Percentiles rank a stretch among this genome's conserved stretches.
phyloP scores from a whole-genome alignment of 2,888 invertebrate species.

The Chironomus riparius region DNA sequence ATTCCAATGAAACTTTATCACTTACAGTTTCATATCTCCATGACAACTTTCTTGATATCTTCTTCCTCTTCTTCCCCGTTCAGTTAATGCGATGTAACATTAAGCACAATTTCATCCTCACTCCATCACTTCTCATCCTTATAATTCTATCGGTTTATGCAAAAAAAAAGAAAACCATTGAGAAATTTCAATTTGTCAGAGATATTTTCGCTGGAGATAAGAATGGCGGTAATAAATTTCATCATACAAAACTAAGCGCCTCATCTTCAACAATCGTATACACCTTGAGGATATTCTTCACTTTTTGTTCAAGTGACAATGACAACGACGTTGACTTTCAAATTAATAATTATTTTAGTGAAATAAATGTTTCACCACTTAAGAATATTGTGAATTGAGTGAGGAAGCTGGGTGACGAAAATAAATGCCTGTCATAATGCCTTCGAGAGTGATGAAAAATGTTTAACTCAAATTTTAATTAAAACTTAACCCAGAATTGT shows the following conservation, averaged over 20 bases:
- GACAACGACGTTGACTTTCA: neutral
- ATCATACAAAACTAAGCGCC: slow-evolving; percentile 10
- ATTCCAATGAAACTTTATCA: too few relatives aligned
- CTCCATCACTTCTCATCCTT: neutral
- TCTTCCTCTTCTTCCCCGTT: neutral
- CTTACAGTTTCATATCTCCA: too few relatives aligned
- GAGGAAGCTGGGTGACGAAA: neutral
- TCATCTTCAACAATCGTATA: neutral
- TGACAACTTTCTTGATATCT: neutral
- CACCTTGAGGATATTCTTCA: neutral
- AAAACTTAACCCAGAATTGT: neutral
- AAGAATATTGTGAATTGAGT: neutral
- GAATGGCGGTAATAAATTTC: slow-evolving; percentile 18
- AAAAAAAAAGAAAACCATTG: slow-evolving; percentile 12
- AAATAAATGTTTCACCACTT: neutral
- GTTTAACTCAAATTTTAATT: neutral
- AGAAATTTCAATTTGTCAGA: slow-evolving; percentile 26
- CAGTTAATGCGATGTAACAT: neutral
- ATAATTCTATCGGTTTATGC: neutral
- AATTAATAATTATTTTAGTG: slow-evolving; percentile 1
- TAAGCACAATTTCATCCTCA: neutral
- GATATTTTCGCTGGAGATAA: slow-evolving; percentile 17
- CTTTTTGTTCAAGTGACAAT: neutral
- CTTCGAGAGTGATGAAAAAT: too few relatives aligned
- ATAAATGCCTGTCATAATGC: neutral